phyloP scores from a whole-genome alignment of 30 jellyfish, hydroid and myxozoan species.

The Sanderia malayensis region DNA sequence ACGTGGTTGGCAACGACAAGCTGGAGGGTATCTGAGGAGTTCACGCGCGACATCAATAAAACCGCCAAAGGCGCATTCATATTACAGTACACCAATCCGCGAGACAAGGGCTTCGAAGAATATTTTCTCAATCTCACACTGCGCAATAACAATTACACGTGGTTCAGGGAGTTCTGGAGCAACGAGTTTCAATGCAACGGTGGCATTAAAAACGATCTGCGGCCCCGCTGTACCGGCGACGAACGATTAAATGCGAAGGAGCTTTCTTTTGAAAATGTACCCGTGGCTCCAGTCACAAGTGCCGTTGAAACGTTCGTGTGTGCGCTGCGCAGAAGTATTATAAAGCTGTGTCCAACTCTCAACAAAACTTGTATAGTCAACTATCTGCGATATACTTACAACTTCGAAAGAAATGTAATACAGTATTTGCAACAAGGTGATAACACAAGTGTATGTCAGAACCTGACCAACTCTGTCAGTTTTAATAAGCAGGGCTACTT shows the following conservation, averaged over 20 bases:
- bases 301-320: conserved; percentile 56
- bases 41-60: not conserved
- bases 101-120: conserved; percentile 26
- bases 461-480: conserved; percentile 8
- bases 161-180: conserved; percentile 75
- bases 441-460: not conserved
- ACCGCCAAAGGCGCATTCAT: conserved; percentile 57
- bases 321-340: conserved; percentile 24
- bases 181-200: conserved; percentile 38
- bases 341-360: conserved; percentile 20
- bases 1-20: conserved; percentile 40
- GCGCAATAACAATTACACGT: conserved; percentile 24
- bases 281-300: conserved; percentile 27
- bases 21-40: conserved; percentile 29
- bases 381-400: conserved; percentile 13
- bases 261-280: conserved; percentile 9
- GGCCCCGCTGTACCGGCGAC: conserved; percentile 26
- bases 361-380: not conserved
- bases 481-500: conserved; percentile 22
- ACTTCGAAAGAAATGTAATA: not conserved
- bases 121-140: conserved; percentile 38
- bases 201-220: not conserved
- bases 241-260: conserved; percentile 17
- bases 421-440: not conserved
- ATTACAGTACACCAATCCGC: conserved; percentile 20